Evolutionary conservation across 1,140 invertebrate genomes (phyloP), one percentile per base, ranked within the genome.

Genomic region (Trichoplusia ni): DNA sequence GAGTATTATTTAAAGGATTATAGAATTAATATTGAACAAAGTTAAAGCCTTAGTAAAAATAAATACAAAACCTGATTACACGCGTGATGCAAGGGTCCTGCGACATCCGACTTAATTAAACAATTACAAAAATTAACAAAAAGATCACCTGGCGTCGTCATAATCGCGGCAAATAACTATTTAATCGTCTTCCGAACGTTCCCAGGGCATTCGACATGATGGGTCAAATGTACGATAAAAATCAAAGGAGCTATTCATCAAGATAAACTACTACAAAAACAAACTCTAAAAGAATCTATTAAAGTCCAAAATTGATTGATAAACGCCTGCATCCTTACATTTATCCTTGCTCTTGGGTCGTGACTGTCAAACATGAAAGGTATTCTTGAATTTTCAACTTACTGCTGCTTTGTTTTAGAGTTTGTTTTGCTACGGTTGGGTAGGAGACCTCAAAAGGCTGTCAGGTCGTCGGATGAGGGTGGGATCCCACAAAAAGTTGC

Each of bases 151-250:
- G 27, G 18, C 56, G 13, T 60, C 58, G 40, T 60, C 29, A 63
- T 33, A 42, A 63, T 63, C 60, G 46, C 14, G 31, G 47, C 23
- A 49, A 56, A 51, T 53, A 53, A 77, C 75, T 81, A 82, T 81
- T 79, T 81, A 79, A 85, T 83, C 79, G 75, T 76, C 76, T 77
- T 71, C 73, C 73, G 63, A 79, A 75, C 79, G 82, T 82, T 85
- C 82, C 72, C 82, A 82, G 82, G 82, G 80, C 82, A 83, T 81
- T 82, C 74, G 71, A 82, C 82, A 78, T 86, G 82, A 87, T 83
- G 79, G 85, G 85, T 88, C 86, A 86, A 85, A 76, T 81, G 75
- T 77, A 76, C 79, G 86, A 89, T 86, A 84, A 86, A 82, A 85
- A 84, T 86, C 85, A 75, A 81, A 82, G 64, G 77, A 82, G 65